Evolutionary conservation across 2,888 invertebrate genomes (phyloP).

Genomic region (Silvanus unidentatus): DNA sequence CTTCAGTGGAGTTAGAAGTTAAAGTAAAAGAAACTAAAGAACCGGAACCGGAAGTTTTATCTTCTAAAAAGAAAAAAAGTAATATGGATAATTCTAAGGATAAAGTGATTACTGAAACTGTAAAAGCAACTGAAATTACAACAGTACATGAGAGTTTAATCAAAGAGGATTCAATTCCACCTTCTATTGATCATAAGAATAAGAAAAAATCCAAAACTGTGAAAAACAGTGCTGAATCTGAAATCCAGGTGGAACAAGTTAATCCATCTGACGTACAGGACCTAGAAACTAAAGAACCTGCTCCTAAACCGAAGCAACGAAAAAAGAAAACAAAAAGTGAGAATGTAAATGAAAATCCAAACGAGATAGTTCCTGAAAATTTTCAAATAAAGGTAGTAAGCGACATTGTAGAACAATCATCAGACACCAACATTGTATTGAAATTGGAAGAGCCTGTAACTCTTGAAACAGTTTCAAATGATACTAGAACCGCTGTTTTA

Average conservation of each 20-base stretch:
- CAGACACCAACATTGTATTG: too few relatives aligned
- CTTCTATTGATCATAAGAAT: too few relatives aligned
- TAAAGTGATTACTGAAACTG: neutral
- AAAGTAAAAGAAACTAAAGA: neutral
- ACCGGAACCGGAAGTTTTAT: neutral
- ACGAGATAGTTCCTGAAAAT: too few relatives aligned
- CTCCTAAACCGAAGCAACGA: too few relatives aligned
- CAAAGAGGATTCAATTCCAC: too few relatives aligned
- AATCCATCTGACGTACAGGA: too few relatives aligned
- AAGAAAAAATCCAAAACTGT: neutral
- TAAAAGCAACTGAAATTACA: neutral
- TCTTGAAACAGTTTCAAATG: neutral
- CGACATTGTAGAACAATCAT: too few relatives aligned
- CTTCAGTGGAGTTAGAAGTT: neutral
- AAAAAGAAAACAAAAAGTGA: too few relatives aligned
- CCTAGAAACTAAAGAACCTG: too few relatives aligned
- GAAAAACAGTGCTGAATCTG: neutral
- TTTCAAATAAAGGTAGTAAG: too few relatives aligned
- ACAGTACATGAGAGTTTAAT: too few relatives aligned
- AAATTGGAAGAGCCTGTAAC: slow-evolving; percentile 4
- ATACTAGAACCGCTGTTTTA: neutral
- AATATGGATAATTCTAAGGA: neutral
- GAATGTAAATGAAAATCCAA: neutral
- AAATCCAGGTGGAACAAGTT: too few relatives aligned
- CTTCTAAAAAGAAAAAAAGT: neutral